Percentiles rank a stretch among this genome's conserved stretches.
These are phyloP conservation scores for Otus sunia DNA, from an alignment of 2,113 vertebrate genomes.

Conservation along the genomic window DNA sequence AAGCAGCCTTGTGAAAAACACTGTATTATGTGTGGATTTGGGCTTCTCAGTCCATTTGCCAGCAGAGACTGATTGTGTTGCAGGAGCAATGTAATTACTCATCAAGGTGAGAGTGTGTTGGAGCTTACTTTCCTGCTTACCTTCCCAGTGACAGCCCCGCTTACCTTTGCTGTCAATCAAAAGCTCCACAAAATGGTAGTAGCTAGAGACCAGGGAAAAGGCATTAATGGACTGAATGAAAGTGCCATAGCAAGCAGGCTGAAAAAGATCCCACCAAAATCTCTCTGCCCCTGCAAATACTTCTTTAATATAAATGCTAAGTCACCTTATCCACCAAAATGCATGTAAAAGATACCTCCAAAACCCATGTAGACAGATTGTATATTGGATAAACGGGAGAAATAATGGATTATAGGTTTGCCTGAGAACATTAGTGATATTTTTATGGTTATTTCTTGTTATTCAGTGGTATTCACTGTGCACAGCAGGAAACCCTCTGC, in stretches of 20 bases:
- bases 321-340: background rate
- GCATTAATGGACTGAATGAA: background rate
- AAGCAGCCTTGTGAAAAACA: background rate
- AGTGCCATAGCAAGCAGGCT: background rate
- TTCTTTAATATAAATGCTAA: background rate
- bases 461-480: background rate
- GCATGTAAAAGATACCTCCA: background rate
- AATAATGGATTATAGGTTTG: background rate
- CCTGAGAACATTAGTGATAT: background rate
- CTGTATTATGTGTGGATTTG: background rate
- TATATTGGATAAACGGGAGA: background rate
- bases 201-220: background rate
- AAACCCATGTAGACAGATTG: background rate
- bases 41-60: background rate
- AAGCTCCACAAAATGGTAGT: background rate
- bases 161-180: background rate
- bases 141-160: background rate
- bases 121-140: background rate
- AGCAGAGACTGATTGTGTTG: background rate
- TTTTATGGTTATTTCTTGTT: background rate
- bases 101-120: background rate
- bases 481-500: background rate
- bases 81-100: background rate
- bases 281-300: background rate
- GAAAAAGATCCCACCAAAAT: background rate